Percentiles rank a stretch among this genome's conserved stretches.
Conservation (phyloP, 2,113 vertebrate genomes). For the Gulo gulo region DNA sequence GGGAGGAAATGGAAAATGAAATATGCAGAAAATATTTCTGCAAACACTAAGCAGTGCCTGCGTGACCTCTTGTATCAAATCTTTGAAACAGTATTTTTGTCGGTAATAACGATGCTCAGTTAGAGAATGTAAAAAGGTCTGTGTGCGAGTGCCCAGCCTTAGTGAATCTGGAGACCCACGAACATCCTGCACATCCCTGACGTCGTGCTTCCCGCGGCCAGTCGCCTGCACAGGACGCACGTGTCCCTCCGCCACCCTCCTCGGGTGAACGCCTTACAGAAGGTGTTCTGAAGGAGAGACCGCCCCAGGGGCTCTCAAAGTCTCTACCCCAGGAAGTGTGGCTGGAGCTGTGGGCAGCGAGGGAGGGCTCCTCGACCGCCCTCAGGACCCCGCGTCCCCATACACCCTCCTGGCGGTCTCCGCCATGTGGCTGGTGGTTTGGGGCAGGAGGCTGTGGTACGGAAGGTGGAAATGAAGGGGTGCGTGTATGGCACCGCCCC, state of each 20-base stretch:
- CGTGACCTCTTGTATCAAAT: slow-evolving; percentile 71
- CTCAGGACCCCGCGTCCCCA: background rate
- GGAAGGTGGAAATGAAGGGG: background rate
- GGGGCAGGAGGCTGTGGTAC: fast-evolving
- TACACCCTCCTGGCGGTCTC: too few species aligned
- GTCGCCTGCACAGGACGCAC: background rate
- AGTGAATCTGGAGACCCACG: slow-evolving; percentile 52
- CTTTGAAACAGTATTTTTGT: slow-evolving; percentile 77
- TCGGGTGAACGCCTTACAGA: background rate
- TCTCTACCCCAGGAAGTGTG: background rate
- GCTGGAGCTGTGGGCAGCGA: fast-evolving
- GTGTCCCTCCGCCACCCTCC: slow-evolving; percentile 29
- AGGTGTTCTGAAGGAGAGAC: background rate
- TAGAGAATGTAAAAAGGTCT: slow-evolving; percentile 14
- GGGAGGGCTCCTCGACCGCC: background rate
- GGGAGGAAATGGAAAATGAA: background rate
- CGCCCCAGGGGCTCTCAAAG: too few species aligned
- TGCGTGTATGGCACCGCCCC: background rate
- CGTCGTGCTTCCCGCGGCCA: slow-evolving; percentile 70
- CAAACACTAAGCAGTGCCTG: slow-evolving; percentile 89
- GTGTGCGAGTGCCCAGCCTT: slow-evolving; percentile 66
- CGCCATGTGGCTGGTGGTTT: fast-evolving
- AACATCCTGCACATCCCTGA: slow-evolving; percentile 54
- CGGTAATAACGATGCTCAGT: slow-evolving; percentile 64
- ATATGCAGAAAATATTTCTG: slow-evolving; percentile 80